A percentile compares a stretch with the other conserved stretches of the same genome.
phyloP scores from a whole-genome alignment of 2,797 vertebrate species.

The Smutsia temminckii region DNA sequence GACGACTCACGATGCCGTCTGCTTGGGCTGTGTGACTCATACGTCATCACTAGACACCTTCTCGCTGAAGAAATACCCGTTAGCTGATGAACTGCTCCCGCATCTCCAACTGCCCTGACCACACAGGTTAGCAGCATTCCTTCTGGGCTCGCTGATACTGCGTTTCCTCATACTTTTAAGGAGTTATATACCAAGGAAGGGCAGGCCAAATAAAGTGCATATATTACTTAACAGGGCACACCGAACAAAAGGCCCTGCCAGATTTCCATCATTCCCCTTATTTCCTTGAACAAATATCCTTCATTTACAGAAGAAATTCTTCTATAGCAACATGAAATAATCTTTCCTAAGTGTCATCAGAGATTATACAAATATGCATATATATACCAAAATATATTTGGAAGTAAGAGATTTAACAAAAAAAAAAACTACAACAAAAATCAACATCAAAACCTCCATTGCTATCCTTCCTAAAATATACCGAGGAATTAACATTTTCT shows the following conservation, averaged over 20 bases:
- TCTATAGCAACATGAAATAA: background rate
- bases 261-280: background rate
- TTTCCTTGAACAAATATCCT: slow-evolving; percentile 36
- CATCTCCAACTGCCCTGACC: background rate
- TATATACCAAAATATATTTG: background rate
- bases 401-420: background rate
- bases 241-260: background rate
- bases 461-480: slow-evolving; percentile 19
- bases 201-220: slow-evolving; percentile 15
- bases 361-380: background rate
- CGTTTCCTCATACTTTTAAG: slow-evolving; percentile 13
- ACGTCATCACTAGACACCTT: background rate
- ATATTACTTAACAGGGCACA: background rate
- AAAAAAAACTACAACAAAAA: background rate
- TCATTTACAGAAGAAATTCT: background rate
- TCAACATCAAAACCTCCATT: background rate
- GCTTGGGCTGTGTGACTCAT: background rate
- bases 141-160: background rate
- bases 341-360: background rate
- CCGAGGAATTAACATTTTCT: slow-evolving; percentile 45
- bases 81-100: background rate
- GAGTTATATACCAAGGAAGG: background rate
- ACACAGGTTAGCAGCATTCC: background rate
- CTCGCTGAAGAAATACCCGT: background rate
- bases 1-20: background rate